These are phyloP conservation scores for Temnothorax nylanderi DNA, from an alignment of 1,140 invertebrate species.

Conservation along the genomic window DNA sequence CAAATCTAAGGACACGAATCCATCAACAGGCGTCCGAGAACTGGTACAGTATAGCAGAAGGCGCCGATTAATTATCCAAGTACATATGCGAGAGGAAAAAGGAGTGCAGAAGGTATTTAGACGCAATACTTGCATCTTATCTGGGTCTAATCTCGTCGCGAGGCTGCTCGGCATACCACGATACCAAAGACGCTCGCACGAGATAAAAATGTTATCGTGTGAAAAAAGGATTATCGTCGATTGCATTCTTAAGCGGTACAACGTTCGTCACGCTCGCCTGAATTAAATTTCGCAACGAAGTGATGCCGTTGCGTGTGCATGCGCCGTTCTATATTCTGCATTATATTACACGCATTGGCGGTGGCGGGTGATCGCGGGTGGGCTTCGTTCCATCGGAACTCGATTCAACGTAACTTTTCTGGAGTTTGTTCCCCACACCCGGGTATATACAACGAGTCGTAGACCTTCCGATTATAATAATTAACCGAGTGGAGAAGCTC, in stretches of 20 bases:
- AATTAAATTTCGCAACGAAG: constrained; percentile 58
- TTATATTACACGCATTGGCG: background rate
- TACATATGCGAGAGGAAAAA: background rate
- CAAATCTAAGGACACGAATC: background rate
- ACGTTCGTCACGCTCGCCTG: constrained; percentile 47
- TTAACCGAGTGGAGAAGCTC: background rate
- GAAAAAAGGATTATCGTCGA: background rate
- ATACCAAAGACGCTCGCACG: background rate
- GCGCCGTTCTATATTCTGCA: constrained; percentile 26
- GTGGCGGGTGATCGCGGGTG: background rate
- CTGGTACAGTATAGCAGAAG: background rate
- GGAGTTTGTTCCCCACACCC: background rate
- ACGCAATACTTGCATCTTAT: background rate
- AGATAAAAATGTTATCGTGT: constrained; percentile 20
- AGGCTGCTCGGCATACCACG: background rate
- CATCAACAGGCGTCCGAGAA: background rate
- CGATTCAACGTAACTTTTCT: background rate
- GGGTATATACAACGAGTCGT: background rate
- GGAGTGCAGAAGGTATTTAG: background rate
- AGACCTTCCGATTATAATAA: constrained; percentile 28
- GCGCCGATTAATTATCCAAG: background rate
- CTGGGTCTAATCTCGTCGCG: background rate
- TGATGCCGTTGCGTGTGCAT: constrained; percentile 27
- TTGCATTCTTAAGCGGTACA: constrained; percentile 18
- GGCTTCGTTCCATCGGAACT: constrained; percentile 25